Evolutionary conservation across 2,797 vertebrate genomes (phyloP).

Genomic region (Rhinatrema bivittatum): DNA sequence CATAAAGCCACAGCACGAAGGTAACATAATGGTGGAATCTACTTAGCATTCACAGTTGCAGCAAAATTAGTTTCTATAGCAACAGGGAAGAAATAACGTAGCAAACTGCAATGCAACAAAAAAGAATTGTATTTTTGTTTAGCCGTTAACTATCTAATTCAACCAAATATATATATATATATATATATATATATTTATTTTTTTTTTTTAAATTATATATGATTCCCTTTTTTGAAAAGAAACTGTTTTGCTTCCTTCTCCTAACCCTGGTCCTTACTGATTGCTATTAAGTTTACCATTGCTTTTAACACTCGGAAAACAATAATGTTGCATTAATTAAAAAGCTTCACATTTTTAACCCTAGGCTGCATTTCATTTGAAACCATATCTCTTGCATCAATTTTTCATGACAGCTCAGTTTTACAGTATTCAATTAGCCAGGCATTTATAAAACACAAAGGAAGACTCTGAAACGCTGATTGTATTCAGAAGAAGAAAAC

Average conservation of each 20-base stretch:
- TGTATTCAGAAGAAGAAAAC: no score
- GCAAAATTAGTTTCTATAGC: constrained; percentile 72
- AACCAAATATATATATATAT: constrained; percentile 48
- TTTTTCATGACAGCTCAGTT: not conserved
- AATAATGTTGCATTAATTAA: constrained; percentile 18
- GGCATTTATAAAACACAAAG: constrained; percentile 9
- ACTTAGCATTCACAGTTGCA: constrained; percentile 69
- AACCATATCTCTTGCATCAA: constrained; percentile 2
- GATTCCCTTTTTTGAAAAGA: constrained; percentile 22
- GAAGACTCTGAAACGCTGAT: no score
- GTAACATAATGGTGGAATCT: constrained; percentile 61
- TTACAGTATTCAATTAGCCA: constrained; percentile 8
- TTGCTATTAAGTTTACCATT: constrained; percentile 27
- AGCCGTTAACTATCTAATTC: constrained; percentile 44
- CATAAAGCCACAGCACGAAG: constrained; percentile 33
- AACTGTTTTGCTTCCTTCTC: constrained; percentile 20
- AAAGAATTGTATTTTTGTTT: constrained; percentile 57
- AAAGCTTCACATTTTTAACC: constrained; percentile 18
- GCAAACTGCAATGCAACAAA: constrained; percentile 56
- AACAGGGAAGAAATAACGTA: constrained; percentile 62
- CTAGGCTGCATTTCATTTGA: constrained; percentile 25
- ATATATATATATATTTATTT: constrained; percentile 29
- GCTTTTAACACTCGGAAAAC: constrained; percentile 9
- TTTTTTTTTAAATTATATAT: constrained; percentile 28
- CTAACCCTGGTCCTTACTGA: constrained; percentile 13